A percentile compares a stretch with the other conserved stretches of the same genome.
Conservation (phyloP, 1,140 invertebrate genomes). For the Zaprionus inermis region DNA sequence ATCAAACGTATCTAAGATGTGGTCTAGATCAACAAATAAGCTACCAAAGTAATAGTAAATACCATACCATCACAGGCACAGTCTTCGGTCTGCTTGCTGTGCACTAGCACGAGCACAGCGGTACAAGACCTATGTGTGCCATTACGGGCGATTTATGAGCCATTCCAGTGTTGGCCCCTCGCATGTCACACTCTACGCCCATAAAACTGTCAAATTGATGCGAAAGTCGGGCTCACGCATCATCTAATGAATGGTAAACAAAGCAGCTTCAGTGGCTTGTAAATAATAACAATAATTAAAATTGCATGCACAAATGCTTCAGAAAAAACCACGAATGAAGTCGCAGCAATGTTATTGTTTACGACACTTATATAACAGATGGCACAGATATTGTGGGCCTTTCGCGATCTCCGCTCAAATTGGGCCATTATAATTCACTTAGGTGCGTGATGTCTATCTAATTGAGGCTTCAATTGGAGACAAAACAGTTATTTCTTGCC, state of each 20-base stretch:
- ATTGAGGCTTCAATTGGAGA: constrained; percentile 23
- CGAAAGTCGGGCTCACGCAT: constrained; percentile 25
- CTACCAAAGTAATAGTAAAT: background rate
- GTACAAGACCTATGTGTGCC: constrained; percentile 22
- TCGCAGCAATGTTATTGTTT: constrained; percentile 52
- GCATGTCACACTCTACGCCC: constrained; percentile 54
- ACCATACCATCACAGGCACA: background rate
- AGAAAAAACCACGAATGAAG: constrained; percentile 58
- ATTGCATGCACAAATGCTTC: constrained; percentile 75
- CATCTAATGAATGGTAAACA: constrained; percentile 75
- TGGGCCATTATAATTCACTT: constrained; percentile 42
- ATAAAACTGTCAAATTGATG: constrained; percentile 60
- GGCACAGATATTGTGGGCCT: constrained; percentile 11
- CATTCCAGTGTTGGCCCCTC: constrained; percentile 50
- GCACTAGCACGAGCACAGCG: constrained; percentile 5
- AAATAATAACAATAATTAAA: constrained; percentile 82
- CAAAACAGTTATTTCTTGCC: constrained; percentile 34
- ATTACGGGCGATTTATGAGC: constrained; percentile 60
- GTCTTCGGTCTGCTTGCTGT: background rate
- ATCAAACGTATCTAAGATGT: background rate
- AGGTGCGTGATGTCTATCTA: constrained; percentile 6
- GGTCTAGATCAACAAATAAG: background rate
- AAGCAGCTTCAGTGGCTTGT: constrained; percentile 50
- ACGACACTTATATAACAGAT: constrained; percentile 24
- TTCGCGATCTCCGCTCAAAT: constrained; percentile 19